A percentile compares a stretch with the other conserved stretches of the same genome.
phyloP scores from a whole-genome alignment of 2,888 invertebrate species.

The Gibbula magus region DNA sequence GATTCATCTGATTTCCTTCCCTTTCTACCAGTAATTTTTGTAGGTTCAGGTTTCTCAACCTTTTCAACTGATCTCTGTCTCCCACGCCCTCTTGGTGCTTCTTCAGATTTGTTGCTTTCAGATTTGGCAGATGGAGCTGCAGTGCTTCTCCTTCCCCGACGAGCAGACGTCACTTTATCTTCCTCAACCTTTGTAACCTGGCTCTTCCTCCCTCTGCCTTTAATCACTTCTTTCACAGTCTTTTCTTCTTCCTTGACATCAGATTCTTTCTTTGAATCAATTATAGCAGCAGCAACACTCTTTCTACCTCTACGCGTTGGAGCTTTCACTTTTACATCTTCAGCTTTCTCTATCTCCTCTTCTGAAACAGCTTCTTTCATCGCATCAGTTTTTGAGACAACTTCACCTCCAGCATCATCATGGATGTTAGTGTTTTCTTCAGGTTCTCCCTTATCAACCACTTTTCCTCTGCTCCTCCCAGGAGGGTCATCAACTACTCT shows the following conservation, averaged over 20 bases:
- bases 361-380: not conserved
- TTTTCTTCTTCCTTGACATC: not conserved
- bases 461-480: not conserved
- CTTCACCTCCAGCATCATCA: not conserved
- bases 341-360: not conserved
- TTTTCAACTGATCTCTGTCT: not conserved
- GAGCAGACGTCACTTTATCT: not conserved
- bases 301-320: slow-evolving; percentile 3
- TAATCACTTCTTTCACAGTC: not conserved
- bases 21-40: not conserved
- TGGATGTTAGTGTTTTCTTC: not conserved
- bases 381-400: not conserved
- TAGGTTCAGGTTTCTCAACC: too few relatives aligned
- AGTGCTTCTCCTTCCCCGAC: not conserved
- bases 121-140: not conserved
- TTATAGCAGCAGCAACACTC: not conserved
- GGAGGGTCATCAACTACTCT: not conserved
- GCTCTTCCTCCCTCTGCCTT: not conserved
- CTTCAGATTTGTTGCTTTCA: slow-evolving; percentile 1
- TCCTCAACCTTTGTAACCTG: not conserved
- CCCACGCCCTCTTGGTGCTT: not conserved
- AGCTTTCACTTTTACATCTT: not conserved
- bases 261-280: not conserved
- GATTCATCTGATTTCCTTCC: not conserved
- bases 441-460: not conserved